Percentiles rank a stretch among this genome's conserved stretches.
phyloP scores from a whole-genome alignment of 2,797 vertebrate species.

The Vespertilio murinus region DNA sequence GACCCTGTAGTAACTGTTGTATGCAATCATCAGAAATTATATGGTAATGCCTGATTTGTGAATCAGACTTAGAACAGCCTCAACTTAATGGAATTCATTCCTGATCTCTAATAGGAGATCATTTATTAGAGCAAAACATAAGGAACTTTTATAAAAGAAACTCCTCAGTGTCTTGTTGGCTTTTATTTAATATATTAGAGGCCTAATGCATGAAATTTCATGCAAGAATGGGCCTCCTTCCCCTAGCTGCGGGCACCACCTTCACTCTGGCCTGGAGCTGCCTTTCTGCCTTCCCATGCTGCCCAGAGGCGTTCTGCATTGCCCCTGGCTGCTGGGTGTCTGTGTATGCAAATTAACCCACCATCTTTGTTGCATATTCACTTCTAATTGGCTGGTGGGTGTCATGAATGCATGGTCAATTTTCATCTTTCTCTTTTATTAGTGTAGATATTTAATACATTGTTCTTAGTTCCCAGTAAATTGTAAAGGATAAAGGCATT shows the following conservation, averaged over 20 bases:
- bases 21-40: constrained; percentile 36
- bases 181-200: background rate
- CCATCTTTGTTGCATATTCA: too few relatives aligned
- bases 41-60: background rate
- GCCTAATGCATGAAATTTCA: too few relatives aligned
- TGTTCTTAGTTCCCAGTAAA: background rate
- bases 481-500: background rate
- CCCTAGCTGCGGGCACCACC: too few relatives aligned
- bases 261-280: too few relatives aligned
- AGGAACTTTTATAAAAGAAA: constrained; percentile 12
- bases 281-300: too few relatives aligned
- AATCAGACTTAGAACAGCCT: background rate
- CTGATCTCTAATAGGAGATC: background rate
- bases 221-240: too few relatives aligned
- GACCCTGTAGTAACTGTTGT: constrained; percentile 27
- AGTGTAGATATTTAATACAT: constrained; percentile 7
- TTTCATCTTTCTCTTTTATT: too few relatives aligned
- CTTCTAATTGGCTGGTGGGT: too few relatives aligned
- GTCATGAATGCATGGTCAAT: too few relatives aligned
- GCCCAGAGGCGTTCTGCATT: too few relatives aligned
- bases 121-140: constrained; percentile 35
- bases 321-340: too few relatives aligned
- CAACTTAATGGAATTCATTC: background rate
- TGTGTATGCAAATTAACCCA: too few relatives aligned
- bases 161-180: background rate